Conservation (phyloP, 2,113 vertebrate species). For the Cyanocitta stelleri region DNA sequence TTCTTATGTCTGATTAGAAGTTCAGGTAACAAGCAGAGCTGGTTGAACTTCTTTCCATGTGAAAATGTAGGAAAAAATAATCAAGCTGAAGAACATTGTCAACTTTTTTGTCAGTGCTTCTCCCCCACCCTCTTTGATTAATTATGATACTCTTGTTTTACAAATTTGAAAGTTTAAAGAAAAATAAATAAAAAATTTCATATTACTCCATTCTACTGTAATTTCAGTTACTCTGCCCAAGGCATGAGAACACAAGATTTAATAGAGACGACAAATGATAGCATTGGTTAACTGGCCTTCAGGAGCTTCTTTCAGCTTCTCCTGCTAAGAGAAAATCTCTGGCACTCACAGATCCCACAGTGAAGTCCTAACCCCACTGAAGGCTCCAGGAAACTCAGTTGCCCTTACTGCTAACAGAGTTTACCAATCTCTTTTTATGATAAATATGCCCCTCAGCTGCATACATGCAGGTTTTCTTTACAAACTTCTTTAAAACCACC, state of each 20-base stretch:
- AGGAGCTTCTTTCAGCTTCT: not conserved
- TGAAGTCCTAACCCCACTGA: not conserved
- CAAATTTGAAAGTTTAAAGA: not conserved
- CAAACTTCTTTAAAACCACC: not conserved
- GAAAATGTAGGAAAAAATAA: not conserved
- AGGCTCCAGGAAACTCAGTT: not conserved
- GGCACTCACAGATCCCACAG: not conserved
- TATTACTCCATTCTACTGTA: not conserved
- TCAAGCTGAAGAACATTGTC: not conserved
- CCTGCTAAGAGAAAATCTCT: not conserved
- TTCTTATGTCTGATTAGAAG: not conserved
- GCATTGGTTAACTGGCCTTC: not conserved
- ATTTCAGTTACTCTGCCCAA: not conserved
- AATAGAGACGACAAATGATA: not conserved
- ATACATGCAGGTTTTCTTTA: not conserved
- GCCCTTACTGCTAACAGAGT: not conserved
- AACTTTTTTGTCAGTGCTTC: not conserved
- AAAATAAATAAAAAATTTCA: not conserved
- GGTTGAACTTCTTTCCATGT: not conserved
- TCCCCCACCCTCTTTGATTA: not conserved
- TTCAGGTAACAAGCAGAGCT: not conserved
- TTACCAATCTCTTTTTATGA: not conserved
- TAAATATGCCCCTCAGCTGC: not conserved
- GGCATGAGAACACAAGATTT: not conserved
- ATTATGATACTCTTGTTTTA: not conserved